Evolutionary conservation across 2,797 vertebrate genomes (phyloP), one percentile per base, ranked within the genome.

Genomic region (Anas acuta): DNA sequence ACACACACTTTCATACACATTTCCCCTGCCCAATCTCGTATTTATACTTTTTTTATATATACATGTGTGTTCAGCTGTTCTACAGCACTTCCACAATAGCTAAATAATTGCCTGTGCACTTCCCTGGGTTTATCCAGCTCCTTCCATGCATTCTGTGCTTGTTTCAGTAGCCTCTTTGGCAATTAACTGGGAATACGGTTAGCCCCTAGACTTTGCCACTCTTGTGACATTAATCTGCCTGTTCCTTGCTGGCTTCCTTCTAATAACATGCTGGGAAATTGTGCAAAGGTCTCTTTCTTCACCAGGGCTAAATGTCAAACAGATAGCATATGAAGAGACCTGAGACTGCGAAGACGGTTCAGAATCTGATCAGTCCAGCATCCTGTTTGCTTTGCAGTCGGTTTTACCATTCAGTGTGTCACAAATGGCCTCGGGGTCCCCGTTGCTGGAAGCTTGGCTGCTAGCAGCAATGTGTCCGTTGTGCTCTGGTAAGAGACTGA

Each of bases 401-500:
- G 73, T 41, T 95, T 90, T 84, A 86, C 96, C 75, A 9, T 66
- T 97, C 94, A 94, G 77, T 67, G 93, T 26, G 69, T 93, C 87
- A 56, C 86, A 80, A 45, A 58, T 2, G 21, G 84, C 65, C 51
- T 93, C 92, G 6, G 67, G 89, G 83, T 72, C 80, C 25, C 65
- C 65, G 0, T 11, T 54, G 69, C 85, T 58, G 1, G 76, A 7
- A 22, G n/a, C 71, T 1, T 3, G 94, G 58, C 69, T 77, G 43
- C 91, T 53, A 28, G 93, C 61, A 33, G 85, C 96, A 88, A 84
- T 82, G 3, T 97, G 93, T 74, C 95, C 97, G 2, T 96, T 98
- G 84, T 92, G 97, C 79, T 98, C 97, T 39, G 98, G 96, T 77
- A 98, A 96, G 37, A 93, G 94, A 57, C 70, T 92, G 94, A 98